A percentile compares a stretch with the other conserved stretches of the same genome.
These are phyloP conservation scores for Anoura caudifer DNA, from an alignment of 2,113 vertebrate species.

Conservation along the genomic window DNA sequence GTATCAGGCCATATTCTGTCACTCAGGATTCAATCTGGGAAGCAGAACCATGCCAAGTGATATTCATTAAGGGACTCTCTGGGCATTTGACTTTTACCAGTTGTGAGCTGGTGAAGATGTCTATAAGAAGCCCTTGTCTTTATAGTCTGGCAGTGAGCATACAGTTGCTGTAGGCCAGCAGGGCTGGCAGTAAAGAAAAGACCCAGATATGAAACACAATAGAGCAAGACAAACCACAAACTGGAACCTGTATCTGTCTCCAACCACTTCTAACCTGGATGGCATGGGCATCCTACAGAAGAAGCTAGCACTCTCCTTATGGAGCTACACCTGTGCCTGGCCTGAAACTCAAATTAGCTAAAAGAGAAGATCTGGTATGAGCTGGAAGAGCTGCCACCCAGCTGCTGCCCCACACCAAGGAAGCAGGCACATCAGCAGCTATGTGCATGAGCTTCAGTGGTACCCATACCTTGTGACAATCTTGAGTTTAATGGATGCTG, in stretches of 20 bases:
- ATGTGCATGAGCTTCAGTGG: fast-evolving
- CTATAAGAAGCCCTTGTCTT: background rate
- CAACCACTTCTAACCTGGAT: background rate
- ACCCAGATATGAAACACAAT: background rate
- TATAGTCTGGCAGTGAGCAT: background rate
- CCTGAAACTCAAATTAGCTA: background rate
- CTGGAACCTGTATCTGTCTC: background rate
- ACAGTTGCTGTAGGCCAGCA: background rate
- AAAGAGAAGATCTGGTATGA: background rate
- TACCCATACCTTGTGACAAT: background rate
- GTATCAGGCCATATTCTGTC: background rate
- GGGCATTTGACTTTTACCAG: background rate
- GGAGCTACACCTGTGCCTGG: background rate
- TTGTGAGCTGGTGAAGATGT: background rate
- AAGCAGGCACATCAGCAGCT: background rate
- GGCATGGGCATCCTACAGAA: background rate
- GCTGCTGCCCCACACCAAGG: background rate
- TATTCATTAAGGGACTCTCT: background rate
- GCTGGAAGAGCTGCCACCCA: background rate
- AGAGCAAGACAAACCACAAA: background rate
- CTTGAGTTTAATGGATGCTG: background rate
- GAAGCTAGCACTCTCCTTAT: background rate
- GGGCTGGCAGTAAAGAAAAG: background rate
- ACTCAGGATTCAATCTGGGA: background rate
- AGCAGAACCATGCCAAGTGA: background rate